phyloP scores from a whole-genome alignment of 1,140 invertebrate species.

The Oryzaephilus surinamensis region DNA sequence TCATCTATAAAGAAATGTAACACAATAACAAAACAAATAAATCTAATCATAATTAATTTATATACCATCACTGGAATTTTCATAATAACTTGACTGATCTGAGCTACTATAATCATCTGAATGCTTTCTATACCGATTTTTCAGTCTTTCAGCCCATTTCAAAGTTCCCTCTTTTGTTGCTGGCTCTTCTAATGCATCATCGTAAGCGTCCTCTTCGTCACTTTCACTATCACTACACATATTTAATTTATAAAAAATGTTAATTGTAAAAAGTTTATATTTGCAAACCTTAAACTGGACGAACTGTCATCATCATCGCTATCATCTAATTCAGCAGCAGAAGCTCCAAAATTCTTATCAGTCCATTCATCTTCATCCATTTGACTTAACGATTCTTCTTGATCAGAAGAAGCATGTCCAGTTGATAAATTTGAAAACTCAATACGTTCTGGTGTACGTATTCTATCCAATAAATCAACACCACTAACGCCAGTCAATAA shows the following conservation, averaged over 20 bases:
- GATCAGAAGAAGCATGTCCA: conserved; percentile 49
- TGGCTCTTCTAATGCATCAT: conserved; percentile 51
- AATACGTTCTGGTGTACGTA: conserved; percentile 70
- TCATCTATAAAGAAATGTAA: conserved; percentile 41
- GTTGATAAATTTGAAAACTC: conserved; percentile 61
- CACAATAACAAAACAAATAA: not conserved
- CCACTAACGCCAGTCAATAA: conserved; percentile 40
- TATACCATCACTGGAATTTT: conserved; percentile 54
- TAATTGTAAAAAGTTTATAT: conserved; percentile 1
- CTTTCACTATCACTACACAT: conserved; percentile 44
- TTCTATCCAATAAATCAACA: conserved; percentile 48
- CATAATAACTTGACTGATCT: conserved; percentile 46
- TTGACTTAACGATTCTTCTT: conserved; percentile 63
- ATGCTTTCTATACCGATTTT: conserved; percentile 31
- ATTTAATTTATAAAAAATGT: conserved; percentile 11
- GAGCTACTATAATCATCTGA: conserved; percentile 43
- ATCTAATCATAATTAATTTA: not conserved
- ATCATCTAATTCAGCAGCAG: conserved; percentile 55
- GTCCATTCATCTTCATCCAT: conserved; percentile 92
- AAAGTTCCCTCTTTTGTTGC: conserved; percentile 54
- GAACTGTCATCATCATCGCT: conserved; percentile 68
- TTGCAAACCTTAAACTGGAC: conserved; percentile 27
- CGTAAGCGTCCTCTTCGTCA: conserved; percentile 48
- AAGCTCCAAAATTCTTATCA: conserved; percentile 77
- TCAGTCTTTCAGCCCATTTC: conserved; percentile 52